phyloP scores from a whole-genome alignment of 1,140 invertebrate species.

The Monomorium pharaonis region DNA sequence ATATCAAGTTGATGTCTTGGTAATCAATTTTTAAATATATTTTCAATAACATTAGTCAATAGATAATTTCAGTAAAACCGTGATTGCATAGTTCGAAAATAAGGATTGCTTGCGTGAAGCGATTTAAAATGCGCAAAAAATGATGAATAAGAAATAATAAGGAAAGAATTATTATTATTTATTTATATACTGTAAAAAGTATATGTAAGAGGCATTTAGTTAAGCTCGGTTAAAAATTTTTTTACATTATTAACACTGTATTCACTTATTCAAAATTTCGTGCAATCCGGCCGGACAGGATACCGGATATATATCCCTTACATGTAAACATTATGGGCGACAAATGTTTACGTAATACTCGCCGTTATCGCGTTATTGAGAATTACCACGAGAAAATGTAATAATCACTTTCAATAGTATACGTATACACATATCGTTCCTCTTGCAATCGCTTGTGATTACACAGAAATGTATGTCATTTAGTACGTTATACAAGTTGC shows the following conservation, averaged over 20 bases:
- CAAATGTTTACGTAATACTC: slow-evolving; percentile 22
- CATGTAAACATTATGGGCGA: slow-evolving; percentile 54
- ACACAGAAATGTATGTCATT: slow-evolving; percentile 20
- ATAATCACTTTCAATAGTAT: slow-evolving; percentile 10
- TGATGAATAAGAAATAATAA: not conserved
- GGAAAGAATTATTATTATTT: slow-evolving; percentile 62
- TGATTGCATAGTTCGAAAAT: slow-evolving; percentile 5
- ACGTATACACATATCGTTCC: slow-evolving; percentile 27
- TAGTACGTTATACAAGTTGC: not conserved
- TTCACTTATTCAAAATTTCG: slow-evolving; percentile 45
- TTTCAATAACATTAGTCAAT: not conserved
- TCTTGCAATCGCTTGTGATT: not conserved
- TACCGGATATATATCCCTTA: not conserved
- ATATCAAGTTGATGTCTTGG: not conserved
- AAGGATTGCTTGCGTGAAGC: not conserved
- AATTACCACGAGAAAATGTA: slow-evolving; percentile 13
- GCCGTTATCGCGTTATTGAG: slow-evolving; percentile 7
- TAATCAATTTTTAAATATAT: not conserved
- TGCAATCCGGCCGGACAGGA: slow-evolving; percentile 47
- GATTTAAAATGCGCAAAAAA: slow-evolving; percentile 18
- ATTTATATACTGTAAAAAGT: slow-evolving; percentile 70
- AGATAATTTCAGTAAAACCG: not conserved
- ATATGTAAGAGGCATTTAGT: slow-evolving; percentile 60
- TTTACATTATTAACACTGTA: slow-evolving; percentile 69
- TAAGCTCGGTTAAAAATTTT: slow-evolving; percentile 9